Percentiles rank a stretch among this genome's conserved stretches.
These are phyloP conservation scores for Cerceris rybyensis DNA, from an alignment of 2,888 invertebrate species.

Conservation along the genomic window DNA sequence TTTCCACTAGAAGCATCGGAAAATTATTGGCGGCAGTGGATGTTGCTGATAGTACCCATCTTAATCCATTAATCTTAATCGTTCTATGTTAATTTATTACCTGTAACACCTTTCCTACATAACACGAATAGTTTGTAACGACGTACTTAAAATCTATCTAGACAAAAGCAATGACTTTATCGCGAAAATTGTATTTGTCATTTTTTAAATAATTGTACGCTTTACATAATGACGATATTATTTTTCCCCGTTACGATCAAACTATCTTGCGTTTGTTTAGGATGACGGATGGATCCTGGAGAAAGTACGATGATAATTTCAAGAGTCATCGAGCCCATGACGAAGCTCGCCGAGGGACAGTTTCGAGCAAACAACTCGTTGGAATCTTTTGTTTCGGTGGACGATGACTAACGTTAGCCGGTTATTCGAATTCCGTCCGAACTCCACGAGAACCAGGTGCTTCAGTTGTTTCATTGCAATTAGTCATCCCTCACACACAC, in stretches of 20 bases:
- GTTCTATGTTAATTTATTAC: no score
- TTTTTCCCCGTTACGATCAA: conserved; percentile 1
- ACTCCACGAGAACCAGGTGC: conserved; percentile 51
- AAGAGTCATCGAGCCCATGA: conserved; percentile 49
- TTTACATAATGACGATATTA: background rate
- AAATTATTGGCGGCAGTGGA: no score
- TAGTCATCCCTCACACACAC: conserved; percentile 45
- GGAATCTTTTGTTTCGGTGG: conserved; percentile 52
- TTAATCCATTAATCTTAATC: no score
- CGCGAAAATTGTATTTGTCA: no score
- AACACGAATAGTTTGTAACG: no score
- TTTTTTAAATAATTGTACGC: background rate
- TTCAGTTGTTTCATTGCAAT: conserved; percentile 34
- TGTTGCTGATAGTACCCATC: no score
- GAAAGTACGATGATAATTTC: conserved; percentile 25
- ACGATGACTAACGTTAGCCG: conserved; percentile 46
- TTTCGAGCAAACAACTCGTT: conserved; percentile 36
- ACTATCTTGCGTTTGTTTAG: conserved; percentile 35
- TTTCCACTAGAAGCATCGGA: background rate
- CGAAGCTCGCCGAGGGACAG: conserved; percentile 44
- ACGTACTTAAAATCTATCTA: no score
- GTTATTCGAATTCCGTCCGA: conserved; percentile 36
- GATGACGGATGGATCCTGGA: conserved; percentile 16
- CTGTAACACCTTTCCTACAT: no score
- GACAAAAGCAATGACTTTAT: no score